Evolutionary conservation across 2,888 invertebrate genomes (phyloP), one percentile per base, ranked within the genome.

Genomic region (Mesorhabditis spiculigera): DNA sequence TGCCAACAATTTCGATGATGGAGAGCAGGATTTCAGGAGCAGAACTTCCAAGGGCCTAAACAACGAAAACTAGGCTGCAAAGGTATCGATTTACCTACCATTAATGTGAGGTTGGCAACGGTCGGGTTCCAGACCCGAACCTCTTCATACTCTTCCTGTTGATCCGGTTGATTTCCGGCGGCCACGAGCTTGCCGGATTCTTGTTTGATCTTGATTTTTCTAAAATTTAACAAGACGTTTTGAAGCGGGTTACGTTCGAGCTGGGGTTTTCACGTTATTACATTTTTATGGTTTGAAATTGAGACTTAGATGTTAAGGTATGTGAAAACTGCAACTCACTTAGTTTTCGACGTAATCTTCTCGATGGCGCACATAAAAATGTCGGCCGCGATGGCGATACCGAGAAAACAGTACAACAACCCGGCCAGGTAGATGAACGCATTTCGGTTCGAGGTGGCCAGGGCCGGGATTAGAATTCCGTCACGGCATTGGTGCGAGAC

Each of bases 111-210:
- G 78, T 90, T 90, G 68, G 90, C 89, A 3, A 90, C 89, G 0
- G 90, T 90, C 77, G 89, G 89, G 75, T 89, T 90, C 79, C 80
- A 80, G 13, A 80, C 71, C 63, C 95, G 90, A 78, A 93, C 92
- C 67, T 78, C 75, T 85, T 94, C 93, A n/a, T 90, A 80, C 16
- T 76, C 74, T 8, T 75, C 75, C 5, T 74, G 72, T 28, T 28
- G 28, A 4, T 67, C 72, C 4, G 68, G 67, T 4, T 65, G 63
- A 3, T 63, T 28, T 6, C 13, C 28, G 8, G 68, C 63, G 0
- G 63, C 70, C 5, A 76, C 75, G 13, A 75, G 65, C 28, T 67
- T 42, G 41, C 73, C 71, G 78, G 45, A 85, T 75, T 75, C 82
- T 78, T 86, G 87, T 64, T 87, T 82, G 13, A 88, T 89, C 78